Base-by-base conservation (phyloP, 2,888 invertebrate species). In the Leucophenga maculata region DNA sequence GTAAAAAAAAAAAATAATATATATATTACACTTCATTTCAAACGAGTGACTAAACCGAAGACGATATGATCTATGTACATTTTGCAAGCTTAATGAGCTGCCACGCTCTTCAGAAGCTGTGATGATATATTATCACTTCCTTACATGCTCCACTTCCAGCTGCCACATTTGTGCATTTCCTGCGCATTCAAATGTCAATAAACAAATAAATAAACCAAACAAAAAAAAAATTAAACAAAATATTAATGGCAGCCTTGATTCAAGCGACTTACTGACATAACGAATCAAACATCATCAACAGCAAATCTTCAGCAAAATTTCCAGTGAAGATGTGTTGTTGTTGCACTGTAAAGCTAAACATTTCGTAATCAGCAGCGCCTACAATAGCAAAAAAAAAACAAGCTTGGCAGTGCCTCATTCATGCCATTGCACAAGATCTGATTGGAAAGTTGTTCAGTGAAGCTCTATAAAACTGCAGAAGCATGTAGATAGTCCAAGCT, bases 181-280 rank as follows among this genome's bases (percentile, higher is more conserved):
- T 1, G 52, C 20, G 20, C 16, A 52, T 39, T 39, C 9, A 52
- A 52, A 52, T 52, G 52, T 16, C 52, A 52, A 52, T 20, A 16
- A 52, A 52, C 16, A 11, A 52, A 11, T 1, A 39, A 39, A 39
- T 11, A 39, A 39, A 4, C 26, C 2, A 39, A 39, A 39, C 1
- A 39, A 1, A 6, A 11, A 39, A 39, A 39, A 9, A 39, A 39
- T 6, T 39, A 39, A 6, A 9, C 39, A 39, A 39, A 1, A n/a
- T n/a, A n/a, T 20, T 52, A 52, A 52, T 52, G 52, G 18, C 52
- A 52, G 52, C 52, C 52, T 52, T 52, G 52, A 52, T 52, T 52
- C 52, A 52, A 52, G 52, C 52, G 52, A 20, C 52, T 52, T 52
- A 52, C 52, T 52, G 52, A 52, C 52, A 52, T 52, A 52, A 52